These are phyloP conservation scores for Trichogramma pretiosum DNA, from an alignment of 1,140 invertebrate genomes.

Conservation along the genomic window DNA sequence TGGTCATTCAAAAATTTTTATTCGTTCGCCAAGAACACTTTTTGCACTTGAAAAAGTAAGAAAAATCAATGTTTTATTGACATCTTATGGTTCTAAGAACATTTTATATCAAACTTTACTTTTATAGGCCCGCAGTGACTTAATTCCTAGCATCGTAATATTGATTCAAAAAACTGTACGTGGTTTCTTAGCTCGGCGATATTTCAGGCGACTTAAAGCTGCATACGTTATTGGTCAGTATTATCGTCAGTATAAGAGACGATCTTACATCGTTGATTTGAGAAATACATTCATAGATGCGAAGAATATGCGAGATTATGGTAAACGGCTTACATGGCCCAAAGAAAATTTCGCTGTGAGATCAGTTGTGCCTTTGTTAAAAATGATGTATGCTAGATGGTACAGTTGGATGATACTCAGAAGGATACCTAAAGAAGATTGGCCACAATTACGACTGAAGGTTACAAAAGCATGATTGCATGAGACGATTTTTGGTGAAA, in stretches of 20 bases:
- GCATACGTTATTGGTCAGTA: slow-evolving; percentile 69
- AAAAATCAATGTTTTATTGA: too few relatives aligned
- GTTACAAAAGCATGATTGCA: slow-evolving; percentile 29
- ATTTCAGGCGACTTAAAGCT: slow-evolving; percentile 79
- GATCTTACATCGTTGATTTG: slow-evolving; percentile 67
- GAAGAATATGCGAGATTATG: slow-evolving; percentile 59
- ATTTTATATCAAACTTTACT: slow-evolving; percentile 10
- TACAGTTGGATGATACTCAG: slow-evolving; percentile 77
- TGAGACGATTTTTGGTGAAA: slow-evolving; percentile 6
- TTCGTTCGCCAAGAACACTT: slow-evolving; percentile 79
- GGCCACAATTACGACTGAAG: slow-evolving; percentile 75
- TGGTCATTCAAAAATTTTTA: slow-evolving; percentile 91
- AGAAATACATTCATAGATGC: slow-evolving; percentile 53
- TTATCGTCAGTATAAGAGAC: slow-evolving; percentile 80
- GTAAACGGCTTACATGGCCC: slow-evolving; percentile 76
- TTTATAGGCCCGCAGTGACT: slow-evolving; percentile 56
- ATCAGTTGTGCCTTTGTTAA: slow-evolving; percentile 50
- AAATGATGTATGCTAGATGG: slow-evolving; percentile 69
- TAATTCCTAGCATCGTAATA: slow-evolving; percentile 82
- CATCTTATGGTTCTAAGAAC: too few relatives aligned
- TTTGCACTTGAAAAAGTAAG: slow-evolving; percentile 73
- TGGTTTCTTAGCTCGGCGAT: slow-evolving; percentile 67
- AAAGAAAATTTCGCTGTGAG: slow-evolving; percentile 59
- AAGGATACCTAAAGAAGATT: slow-evolving; percentile 71
- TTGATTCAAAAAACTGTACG: slow-evolving; percentile 91